Conservation (phyloP, 1,140 invertebrate species). For the Venustaconcha ellipsiformis region DNA sequence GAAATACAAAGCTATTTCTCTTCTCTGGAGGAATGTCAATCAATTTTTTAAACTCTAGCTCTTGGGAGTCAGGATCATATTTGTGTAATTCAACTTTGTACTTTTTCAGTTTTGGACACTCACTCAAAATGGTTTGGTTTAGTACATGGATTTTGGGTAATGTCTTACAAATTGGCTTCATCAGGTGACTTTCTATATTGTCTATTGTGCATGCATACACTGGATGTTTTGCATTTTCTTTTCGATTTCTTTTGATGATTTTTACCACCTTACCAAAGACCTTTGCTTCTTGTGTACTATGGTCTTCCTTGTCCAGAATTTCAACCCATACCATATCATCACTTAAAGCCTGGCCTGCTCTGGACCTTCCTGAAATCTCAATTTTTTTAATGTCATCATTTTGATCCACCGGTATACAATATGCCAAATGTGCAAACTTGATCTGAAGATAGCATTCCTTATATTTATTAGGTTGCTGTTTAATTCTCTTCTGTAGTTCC, state of each 20-base stretch:
- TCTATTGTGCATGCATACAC: conserved; percentile 56
- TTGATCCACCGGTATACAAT: conserved; percentile 34
- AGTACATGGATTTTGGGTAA: conserved; percentile 53
- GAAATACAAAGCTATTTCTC: too few species aligned
- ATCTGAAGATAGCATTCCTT: conserved; percentile 45
- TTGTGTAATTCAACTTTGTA: conserved; percentile 26
- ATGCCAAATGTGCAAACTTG: conserved; percentile 37
- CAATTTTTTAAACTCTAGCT: conserved; percentile 7
- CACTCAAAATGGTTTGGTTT: conserved; percentile 3
- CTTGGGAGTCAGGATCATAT: conserved; percentile 9
- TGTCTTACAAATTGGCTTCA: conserved; percentile 56
- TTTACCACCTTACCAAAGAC: conserved; percentile 50
- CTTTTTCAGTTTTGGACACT: conserved; percentile 16
- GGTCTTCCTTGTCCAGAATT: conserved; percentile 33
- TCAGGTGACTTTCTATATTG: conserved; percentile 42
- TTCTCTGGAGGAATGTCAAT: conserved; percentile 10
- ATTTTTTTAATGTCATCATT: conserved; percentile 35
- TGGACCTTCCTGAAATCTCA: conserved; percentile 51
- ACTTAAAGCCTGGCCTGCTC: conserved; percentile 53
- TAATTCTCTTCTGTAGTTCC: conserved; percentile 4
- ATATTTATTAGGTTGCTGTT: conserved; percentile 31
- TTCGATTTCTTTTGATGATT: conserved; percentile 34
- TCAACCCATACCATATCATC: conserved; percentile 62
- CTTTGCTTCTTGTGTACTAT: conserved; percentile 1
- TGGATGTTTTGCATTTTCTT: conserved; percentile 35